Base-by-base conservation (phyloP, 1,140 invertebrate genomes). In the Neelides sp. region DNA sequence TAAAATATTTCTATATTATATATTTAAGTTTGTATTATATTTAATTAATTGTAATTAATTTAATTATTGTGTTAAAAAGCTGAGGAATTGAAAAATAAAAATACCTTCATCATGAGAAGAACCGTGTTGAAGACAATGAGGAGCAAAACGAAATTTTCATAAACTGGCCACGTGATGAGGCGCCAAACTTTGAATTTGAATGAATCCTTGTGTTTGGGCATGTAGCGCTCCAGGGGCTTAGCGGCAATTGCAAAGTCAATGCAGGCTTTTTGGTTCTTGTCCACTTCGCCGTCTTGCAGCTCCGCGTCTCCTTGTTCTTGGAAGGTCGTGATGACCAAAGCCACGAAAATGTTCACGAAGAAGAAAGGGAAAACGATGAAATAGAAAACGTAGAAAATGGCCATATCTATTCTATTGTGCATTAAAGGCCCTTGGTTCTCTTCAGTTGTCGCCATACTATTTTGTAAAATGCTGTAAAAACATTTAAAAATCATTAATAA, bases 191-290 rank as follows among this genome's bases (percentile, higher is more conserved):
- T 90, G 75, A 97, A 98, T 73, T 98, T 97, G 65, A 96, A 78
- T 64, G 91, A 91, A 64, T 86, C 84, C 63, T 91, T 81, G 71
- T 97, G 88, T 69, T 91, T 95, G 54, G 95, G 95, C 92, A 98
- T 98, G 69, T 97, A 98, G 66, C 94, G 80, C 70, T 96, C 91
- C 53, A 95, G 72, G 57, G 95, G 95, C 61, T 88, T 78, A 35
- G 95, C 95, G 74, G 94, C 90, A 73, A 99, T 93, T 54, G 92
- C 93, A 74, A 98, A 99, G 73, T 99, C 95, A 74, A 99, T 98
- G 75, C 95, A 99, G 63, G 95, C 97, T 93, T 98, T 98, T 92
- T 98, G 95, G 78, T 98, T 98, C 73, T 98, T 98, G 74, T 98
- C 94, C 63, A 98, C 85, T 78, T 98, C 93, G 65, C 92, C 92